phyloP scores from a whole-genome alignment of 1,140 invertebrate species.

The Phortica variegata region DNA sequence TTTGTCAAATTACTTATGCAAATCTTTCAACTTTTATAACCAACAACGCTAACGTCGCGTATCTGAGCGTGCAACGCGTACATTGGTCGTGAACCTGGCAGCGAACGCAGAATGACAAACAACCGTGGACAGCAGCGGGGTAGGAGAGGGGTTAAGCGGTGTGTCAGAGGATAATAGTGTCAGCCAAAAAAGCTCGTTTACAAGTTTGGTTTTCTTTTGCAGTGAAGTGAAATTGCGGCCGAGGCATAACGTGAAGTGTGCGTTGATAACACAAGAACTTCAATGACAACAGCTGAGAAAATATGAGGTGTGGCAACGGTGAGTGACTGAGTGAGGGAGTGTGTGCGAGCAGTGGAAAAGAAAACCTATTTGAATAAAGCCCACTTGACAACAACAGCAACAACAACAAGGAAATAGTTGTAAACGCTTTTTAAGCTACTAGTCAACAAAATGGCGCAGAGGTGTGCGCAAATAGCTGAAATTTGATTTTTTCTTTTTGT shows the following conservation, averaged over 20 bases:
- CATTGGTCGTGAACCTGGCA: no score
- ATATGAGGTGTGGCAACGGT: slow-evolving; percentile 7
- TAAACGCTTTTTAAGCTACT: no score
- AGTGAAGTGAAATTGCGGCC: slow-evolving; percentile 34
- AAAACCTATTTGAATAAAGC: slow-evolving; percentile 43
- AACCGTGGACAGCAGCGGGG: no score
- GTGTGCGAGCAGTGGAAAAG: slow-evolving; percentile 18
- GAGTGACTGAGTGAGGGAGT: slow-evolving; percentile 18
- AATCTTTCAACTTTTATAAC: slow-evolving; percentile 55
- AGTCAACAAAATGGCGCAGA: no score
- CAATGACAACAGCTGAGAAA: no score
- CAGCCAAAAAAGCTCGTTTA: slow-evolving; percentile 40
- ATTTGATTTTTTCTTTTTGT: no score
- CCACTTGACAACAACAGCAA: slow-evolving; percentile 21
- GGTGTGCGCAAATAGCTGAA: no score
- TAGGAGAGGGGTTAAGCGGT: no score
- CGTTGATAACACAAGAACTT: no score
- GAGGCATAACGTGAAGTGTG: slow-evolving; percentile 44
- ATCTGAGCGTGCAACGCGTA: slow-evolving; percentile 22
- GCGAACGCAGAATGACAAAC: no score
- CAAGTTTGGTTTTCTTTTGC: slow-evolving; percentile 18
- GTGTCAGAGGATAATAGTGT: slow-evolving; percentile 7
- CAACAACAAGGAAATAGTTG: no score
- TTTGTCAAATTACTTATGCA: slow-evolving; percentile 55
- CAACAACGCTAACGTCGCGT: slow-evolving; percentile 15